Evolutionary conservation across 1,140 invertebrate species (phyloP), one percentile per base, ranked within the genome.

Genomic region (Liolophura sinensis): DNA sequence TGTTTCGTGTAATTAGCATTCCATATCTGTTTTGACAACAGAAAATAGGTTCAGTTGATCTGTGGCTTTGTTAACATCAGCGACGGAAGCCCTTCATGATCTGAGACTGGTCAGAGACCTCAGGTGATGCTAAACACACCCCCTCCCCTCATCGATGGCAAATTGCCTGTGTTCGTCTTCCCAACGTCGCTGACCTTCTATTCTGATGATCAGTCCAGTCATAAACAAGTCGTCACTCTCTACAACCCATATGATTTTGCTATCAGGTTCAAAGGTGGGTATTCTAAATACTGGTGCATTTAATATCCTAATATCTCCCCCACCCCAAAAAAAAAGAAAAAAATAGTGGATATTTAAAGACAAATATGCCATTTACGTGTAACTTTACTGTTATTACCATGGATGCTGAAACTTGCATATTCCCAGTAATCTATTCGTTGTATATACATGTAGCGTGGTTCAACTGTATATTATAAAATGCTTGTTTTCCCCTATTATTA

Each of bases 171-270:
- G 18, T 94, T 94, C 85, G 91, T 93, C 50, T 93, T 93, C 82
- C 93, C 93, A 31, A 88, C 89, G 57, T 88, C 87, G 25, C 86
- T 95, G 31, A 90, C 89, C 69, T 94, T 95, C 84, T 93, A 90
- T 85, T 84, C 92, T 68, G 89, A 89, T 75, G 91, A 93, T 69
- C 88, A 90, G 70, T 88, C 88, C 49, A 90, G 90, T 1, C 90
- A 93, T 78, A 93, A 93, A 81, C 92, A 94, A 85, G 86, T 94
- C 55, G 81, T 95, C 47, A 94, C 92, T 51, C 84, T 96, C 50
- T 94, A 94, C 78, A 96, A 95, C 86, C 93, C 92, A 3, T 95
- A 94, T 82, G 92, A 95, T 68, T 93, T 93, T 85, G 86, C 90
- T 50, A 87, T 96, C 9, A 90, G 90, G 85, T 95, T 93, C 80